Conservation (phyloP, 1,140 invertebrate species). For the Aphelenchoides besseyi region DNA sequence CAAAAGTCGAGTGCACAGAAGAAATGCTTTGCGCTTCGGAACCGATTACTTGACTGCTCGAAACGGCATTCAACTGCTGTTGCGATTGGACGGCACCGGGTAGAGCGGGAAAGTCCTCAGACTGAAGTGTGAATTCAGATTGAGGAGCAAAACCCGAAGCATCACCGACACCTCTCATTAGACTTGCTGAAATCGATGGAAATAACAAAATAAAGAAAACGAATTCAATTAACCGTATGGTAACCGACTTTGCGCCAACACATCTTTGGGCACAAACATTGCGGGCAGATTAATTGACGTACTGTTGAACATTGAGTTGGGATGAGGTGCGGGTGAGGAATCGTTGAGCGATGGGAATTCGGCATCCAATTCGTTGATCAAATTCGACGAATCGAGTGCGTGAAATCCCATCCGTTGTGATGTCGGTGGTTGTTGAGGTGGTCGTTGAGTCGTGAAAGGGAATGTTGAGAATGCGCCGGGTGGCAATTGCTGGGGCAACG, state of each 20-base stretch:
- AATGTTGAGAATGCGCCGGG: constrained; percentile 19
- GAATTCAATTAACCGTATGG: not conserved
- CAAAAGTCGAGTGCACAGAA: not conserved
- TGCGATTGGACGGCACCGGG: constrained; percentile 68
- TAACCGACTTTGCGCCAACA: not conserved
- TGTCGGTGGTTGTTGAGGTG: not conserved
- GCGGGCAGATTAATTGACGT: not conserved
- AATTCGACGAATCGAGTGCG: constrained; percentile 26
- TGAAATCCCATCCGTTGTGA: not conserved
- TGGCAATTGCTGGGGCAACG: constrained; percentile 24
- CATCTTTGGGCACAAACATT: not conserved
- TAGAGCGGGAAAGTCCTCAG: constrained; percentile 96
- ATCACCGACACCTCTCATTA: constrained; percentile 14
- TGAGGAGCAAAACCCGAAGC: not conserved
- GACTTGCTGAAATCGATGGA: constrained; percentile 12
- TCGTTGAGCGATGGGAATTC: constrained; percentile 43
- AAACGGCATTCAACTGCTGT: not conserved
- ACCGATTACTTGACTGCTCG: not conserved
- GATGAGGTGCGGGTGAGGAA: constrained; percentile 6
- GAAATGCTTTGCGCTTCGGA: not conserved
- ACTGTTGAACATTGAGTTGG: not conserved
- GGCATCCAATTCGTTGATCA: constrained; percentile 48
- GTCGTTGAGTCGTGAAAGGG: not conserved
- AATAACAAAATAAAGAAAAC: not conserved
- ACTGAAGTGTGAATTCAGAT: constrained; percentile 90